Base-by-base conservation (phyloP, 92 coral and sea anemone genomes). In the Ricordea florida region DNA sequence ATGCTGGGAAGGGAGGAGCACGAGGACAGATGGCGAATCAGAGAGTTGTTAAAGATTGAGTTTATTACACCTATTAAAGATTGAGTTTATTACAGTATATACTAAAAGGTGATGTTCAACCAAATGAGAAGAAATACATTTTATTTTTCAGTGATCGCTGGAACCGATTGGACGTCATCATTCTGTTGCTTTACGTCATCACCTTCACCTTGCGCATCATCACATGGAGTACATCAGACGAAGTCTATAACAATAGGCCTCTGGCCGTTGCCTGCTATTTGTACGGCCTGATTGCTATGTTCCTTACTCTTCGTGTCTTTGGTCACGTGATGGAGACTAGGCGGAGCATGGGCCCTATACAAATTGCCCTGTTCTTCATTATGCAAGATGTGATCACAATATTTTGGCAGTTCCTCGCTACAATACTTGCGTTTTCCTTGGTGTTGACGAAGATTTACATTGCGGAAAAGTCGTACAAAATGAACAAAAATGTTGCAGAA, bases 251-350 rank as follows among this genome's bases (percentile, higher is more conserved):
- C 21, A 75, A 75, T 73, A 33, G 82, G 16, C 34, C 44, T 18
- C 48, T 82, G 6, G 76, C 64, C 7, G 71, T 53, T 15, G 46
- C 87, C 38, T 62, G 57, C 37, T 82, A 74, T 36, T 33, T 74
- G 15, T 82, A 74, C 30, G 87, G 87, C 25, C 24, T 82, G 5
- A 72, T 57, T 23, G 57, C 89, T 13, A 60, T 69, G 47, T 41
- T 83, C 3, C 78, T 83, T 0, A 67, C 78, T 5, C 41, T 75
- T 13, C 55, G 89, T 13, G 68, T 68, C 32, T 76, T 83, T 47
- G 88, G 88, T 8, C 83, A 83, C 50, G 42, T 57, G 17, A 74
- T 83, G 78, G 88, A 83, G 28, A 20, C 56, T 30, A 36, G 33
- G 51, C 45, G 67, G 44, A 21, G 44, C 28, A 74, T 70, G 57